Conservation (phyloP, 1,140 invertebrate species). For the Drosophila pectinifera region DNA sequence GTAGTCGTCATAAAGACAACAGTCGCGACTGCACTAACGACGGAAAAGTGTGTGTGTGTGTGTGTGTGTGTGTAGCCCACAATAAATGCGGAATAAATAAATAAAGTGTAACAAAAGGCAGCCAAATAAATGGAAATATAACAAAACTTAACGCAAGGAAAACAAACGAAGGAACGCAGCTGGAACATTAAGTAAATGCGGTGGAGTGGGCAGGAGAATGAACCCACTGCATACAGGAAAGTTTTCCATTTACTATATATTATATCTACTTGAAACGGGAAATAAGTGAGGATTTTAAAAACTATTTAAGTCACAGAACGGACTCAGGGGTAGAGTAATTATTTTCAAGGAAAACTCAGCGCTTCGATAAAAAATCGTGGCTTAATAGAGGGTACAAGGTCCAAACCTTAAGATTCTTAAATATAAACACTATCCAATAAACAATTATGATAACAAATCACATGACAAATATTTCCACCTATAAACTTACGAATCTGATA, state of each 20-base stretch:
- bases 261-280: not conserved
- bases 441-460: constrained; percentile 39
- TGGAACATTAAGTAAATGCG: constrained; percentile 47
- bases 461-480: constrained; percentile 13
- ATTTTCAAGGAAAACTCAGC: not conserved
- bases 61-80: constrained; percentile 57
- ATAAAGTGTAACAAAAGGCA: constrained; percentile 81
- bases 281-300: constrained; percentile 2
- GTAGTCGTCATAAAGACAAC: constrained; percentile 65
- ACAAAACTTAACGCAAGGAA: constrained; percentile 72
- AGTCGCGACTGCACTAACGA: constrained; percentile 79
- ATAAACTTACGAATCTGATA: constrained; percentile 37
- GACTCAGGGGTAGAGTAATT: not conserved
- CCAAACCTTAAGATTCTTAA: not conserved
- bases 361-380: not conserved
- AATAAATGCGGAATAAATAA: constrained; percentile 82
- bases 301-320: not conserved
- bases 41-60: constrained; percentile 49
- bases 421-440: constrained; percentile 13
- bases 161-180: constrained; percentile 49
- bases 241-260: not conserved
- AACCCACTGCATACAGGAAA: constrained; percentile 1
- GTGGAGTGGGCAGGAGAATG: constrained; percentile 23
- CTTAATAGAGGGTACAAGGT: not conserved
- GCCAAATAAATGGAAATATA: constrained; percentile 80